phyloP scores from a whole-genome alignment of 2,113 vertebrate genomes.

The Trachemys scripta region DNA sequence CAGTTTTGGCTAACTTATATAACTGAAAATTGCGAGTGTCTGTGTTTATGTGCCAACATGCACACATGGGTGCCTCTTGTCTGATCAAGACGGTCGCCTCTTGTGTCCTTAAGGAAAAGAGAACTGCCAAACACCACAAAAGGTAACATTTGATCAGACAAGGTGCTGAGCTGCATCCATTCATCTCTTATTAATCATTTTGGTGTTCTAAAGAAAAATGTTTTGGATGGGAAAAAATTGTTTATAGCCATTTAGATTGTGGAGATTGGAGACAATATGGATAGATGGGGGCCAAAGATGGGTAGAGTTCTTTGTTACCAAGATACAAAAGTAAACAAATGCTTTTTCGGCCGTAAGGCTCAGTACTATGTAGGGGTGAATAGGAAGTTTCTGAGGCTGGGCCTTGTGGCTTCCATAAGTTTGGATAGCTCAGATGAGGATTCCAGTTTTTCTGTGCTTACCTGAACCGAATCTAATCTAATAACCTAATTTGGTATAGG shows the following conservation, averaged over 20 bases:
- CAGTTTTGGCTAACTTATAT: not conserved
- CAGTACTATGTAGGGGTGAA: not conserved
- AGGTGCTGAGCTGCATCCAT: slow-evolving; percentile 16
- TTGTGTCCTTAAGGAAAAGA: slow-evolving; percentile 42
- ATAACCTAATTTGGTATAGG: not conserved
- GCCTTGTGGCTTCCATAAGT: slow-evolving; percentile 4
- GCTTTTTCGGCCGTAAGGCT: not conserved
- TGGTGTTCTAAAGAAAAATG: slow-evolving; percentile 51
- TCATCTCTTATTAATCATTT: slow-evolving; percentile 44
- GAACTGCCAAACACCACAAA: not conserved
- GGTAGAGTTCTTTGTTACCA: slow-evolving; percentile 45
- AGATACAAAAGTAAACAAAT: slow-evolving; percentile 44
- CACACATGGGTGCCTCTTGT: slow-evolving; percentile 18
- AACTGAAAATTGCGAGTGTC: slow-evolving; percentile 28
- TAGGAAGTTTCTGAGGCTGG: not conserved
- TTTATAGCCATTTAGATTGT: not conserved
- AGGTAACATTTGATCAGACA: slow-evolving; percentile 54
- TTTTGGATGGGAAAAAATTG: not conserved
- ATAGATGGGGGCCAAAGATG: not conserved
- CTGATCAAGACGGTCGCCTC: slow-evolving; percentile 41
- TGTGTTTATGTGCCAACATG: slow-evolving; percentile 48
- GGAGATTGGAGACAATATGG: slow-evolving; percentile 21
- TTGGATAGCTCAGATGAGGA: not conserved
- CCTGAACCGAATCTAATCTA: not conserved
- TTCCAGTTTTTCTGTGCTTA: not conserved